phyloP scores from a whole-genome alignment of 2,113 vertebrate species.

The Electrona antarctica region DNA sequence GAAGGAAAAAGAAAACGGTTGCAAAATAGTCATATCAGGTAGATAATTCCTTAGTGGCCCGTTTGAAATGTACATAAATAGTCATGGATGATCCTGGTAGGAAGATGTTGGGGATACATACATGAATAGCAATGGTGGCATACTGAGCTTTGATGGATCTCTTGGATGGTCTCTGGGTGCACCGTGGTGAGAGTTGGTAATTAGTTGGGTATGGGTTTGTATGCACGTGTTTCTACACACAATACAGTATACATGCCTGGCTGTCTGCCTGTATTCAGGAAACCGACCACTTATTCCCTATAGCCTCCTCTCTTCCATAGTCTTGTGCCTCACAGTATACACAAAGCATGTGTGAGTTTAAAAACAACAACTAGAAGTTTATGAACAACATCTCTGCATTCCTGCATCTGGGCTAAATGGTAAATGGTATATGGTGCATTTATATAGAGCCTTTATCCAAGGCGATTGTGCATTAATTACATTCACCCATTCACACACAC shows the following conservation, averaged over 20 bases:
- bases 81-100: constrained; percentile 10
- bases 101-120: constrained; percentile 2
- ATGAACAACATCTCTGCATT: background rate
- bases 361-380: constrained; percentile 28
- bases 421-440: too few relatives aligned
- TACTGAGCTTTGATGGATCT: background rate
- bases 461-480: too few relatives aligned
- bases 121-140: constrained; percentile 30
- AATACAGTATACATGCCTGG: too few relatives aligned
- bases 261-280: too few relatives aligned
- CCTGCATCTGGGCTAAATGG: constrained; percentile 12
- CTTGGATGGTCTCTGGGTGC: constrained; percentile 5
- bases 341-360: background rate
- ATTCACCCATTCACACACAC: too few relatives aligned
- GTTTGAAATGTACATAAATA: constrained; percentile 31
- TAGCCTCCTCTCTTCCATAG: too few relatives aligned
- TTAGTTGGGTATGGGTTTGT: background rate
- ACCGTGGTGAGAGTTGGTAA: background rate
- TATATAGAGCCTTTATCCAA: too few relatives aligned
- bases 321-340: background rate
- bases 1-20: too few relatives aligned
- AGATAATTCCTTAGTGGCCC: background rate
- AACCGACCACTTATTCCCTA: too few relatives aligned
- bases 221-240: background rate
- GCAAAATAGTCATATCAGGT: background rate